Percentiles rank a stretch among this genome's conserved stretches.
Evolutionary conservation across 2,797 vertebrate species (phyloP).

Genomic region (Kryptolebias ocellatus): DNA sequence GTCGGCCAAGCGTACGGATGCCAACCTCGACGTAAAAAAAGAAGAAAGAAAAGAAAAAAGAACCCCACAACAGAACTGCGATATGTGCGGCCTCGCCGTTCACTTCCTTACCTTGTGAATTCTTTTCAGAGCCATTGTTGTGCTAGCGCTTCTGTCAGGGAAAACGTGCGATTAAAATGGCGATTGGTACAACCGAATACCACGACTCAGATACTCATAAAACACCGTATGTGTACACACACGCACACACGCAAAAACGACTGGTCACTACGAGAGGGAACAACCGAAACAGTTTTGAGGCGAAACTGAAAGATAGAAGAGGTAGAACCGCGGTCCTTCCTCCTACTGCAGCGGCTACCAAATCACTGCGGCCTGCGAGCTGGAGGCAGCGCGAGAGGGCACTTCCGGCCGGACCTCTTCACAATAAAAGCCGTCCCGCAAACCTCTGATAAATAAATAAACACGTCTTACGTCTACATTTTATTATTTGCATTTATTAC

Average conservation of each 20-base stretch:
- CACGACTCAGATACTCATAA: constrained; percentile 60
- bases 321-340: constrained; percentile 84
- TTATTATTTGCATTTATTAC: too few species aligned
- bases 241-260: constrained; percentile 39
- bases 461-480: too few species aligned
- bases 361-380: constrained; percentile 80
- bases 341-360: constrained; percentile 85
- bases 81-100: constrained; percentile 69
- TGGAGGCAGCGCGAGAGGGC: constrained; percentile 41
- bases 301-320: constrained; percentile 82
- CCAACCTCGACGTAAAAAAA: neutral
- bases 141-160: constrained; percentile 86
- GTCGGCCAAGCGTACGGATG: neutral
- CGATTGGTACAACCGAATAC: constrained; percentile 70
- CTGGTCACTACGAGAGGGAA: constrained; percentile 49
- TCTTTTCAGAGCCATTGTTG: constrained; percentile 96
- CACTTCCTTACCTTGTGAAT: constrained; percentile 93
- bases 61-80: constrained; percentile 46
- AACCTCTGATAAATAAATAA: too few species aligned
- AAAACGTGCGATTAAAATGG: constrained; percentile 86
- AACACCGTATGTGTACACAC: constrained; percentile 52
- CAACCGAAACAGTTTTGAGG: constrained; percentile 70
- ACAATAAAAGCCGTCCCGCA: constrained; percentile 39
- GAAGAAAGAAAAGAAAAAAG: too few species aligned
- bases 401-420: constrained; percentile 38